These are phyloP conservation scores for Flabesymbios commensalis DNA, from an alignment of 2,888 invertebrate genomes.

Conservation along the genomic window DNA sequence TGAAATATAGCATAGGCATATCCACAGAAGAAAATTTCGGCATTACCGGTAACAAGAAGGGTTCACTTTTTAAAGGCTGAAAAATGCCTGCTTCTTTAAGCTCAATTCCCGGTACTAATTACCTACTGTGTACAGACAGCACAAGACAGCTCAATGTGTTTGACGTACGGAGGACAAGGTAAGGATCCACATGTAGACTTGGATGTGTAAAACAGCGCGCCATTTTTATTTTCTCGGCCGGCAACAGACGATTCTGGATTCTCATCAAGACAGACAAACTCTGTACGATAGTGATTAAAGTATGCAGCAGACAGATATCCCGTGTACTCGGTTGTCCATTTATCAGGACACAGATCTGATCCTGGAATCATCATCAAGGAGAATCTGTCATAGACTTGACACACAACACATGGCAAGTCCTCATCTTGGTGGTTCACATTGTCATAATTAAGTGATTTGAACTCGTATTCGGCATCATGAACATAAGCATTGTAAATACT, in stretches of 20 bases:
- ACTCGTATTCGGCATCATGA: too few species aligned
- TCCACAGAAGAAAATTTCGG: too few species aligned
- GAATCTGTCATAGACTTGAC: constrained; percentile 5
- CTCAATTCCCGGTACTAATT: too few species aligned
- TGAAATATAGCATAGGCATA: too few species aligned
- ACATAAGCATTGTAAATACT: too few species aligned
- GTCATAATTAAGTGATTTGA: too few species aligned
- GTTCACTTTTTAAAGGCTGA: too few species aligned
- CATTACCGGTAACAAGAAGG: too few species aligned
- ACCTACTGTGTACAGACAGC: constrained; percentile 2
- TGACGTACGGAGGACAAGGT: neutral
- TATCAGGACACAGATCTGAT: constrained; percentile 22
- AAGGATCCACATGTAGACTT: neutral
- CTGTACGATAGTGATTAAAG: neutral
- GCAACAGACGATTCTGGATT: neutral
- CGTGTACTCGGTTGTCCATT: constrained; percentile 35
- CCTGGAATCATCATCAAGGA: constrained; percentile 33
- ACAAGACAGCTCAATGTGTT: neutral
- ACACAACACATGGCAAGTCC: constrained; percentile 34
- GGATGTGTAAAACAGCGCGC: neutral
- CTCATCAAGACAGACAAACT: neutral
- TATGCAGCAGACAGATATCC: constrained; percentile 33
- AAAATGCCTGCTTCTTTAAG: too few species aligned
- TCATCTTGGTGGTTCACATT: constrained; percentile 9
- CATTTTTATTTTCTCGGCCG: neutral